Conservation (phyloP, 2,888 invertebrate species). For the Epirrita christyi region DNA sequence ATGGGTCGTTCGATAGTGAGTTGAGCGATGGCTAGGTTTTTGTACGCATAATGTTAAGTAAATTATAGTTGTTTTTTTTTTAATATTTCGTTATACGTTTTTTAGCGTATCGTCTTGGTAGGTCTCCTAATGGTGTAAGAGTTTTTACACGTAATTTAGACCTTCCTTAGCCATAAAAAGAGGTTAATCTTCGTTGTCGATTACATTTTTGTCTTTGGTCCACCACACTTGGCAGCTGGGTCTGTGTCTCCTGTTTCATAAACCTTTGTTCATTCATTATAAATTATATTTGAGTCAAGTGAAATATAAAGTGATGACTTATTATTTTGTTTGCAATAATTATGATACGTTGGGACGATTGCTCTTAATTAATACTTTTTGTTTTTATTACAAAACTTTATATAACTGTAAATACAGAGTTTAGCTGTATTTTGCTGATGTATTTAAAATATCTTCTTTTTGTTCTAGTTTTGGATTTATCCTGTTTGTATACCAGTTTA, state of each 20-base stretch:
- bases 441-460: slow-evolving; percentile 11
- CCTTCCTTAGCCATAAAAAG: slow-evolving; percentile 68
- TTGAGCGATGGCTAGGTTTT: slow-evolving; percentile 72
- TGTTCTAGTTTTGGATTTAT: slow-evolving; percentile 17
- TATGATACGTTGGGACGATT: slow-evolving; percentile 16
- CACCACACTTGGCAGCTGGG: slow-evolving; percentile 58
- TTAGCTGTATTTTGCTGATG: slow-evolving; percentile 9
- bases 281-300: slow-evolving; percentile 8
- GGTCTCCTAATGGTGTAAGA: slow-evolving; percentile 63
- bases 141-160: slow-evolving; percentile 63
- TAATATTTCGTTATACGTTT: slow-evolving; percentile 69
- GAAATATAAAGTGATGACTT: neutral
- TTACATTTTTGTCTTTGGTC: slow-evolving; percentile 50
- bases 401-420: neutral
- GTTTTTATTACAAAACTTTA: slow-evolving; percentile 11
- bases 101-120: slow-evolving; percentile 62
- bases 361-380: slow-evolving; percentile 12
- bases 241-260: slow-evolving; percentile 17
- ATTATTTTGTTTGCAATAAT: slow-evolving; percentile 2
- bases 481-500: slow-evolving; percentile 25
- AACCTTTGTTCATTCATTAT: neutral
- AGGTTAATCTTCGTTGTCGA: slow-evolving; percentile 52
- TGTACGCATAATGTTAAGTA: slow-evolving; percentile 83
- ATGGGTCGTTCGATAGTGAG: slow-evolving; percentile 67
- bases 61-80: slow-evolving; percentile 82